Percentiles rank a stretch among this genome's conserved stretches.
Evolutionary conservation across 2,888 invertebrate genomes (phyloP).

Genomic region (Gandaritis pyraliata): DNA sequence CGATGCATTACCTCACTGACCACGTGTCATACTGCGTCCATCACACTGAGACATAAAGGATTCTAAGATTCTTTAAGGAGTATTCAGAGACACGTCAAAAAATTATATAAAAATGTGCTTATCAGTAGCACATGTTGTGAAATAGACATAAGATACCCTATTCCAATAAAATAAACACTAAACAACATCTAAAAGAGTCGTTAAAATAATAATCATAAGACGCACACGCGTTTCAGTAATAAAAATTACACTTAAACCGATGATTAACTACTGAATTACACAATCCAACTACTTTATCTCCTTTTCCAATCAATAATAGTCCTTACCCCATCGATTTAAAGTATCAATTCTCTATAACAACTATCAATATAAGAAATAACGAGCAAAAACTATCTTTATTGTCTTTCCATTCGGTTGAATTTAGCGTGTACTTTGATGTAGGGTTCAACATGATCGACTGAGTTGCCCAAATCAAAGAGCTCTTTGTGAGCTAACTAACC

Average conservation of each 20-base stretch:
- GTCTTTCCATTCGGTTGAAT: not conserved
- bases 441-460: slow-evolving; percentile 26
- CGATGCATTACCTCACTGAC: too few species aligned
- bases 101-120: too few species aligned
- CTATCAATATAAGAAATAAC: not conserved
- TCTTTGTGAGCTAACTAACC: slow-evolving; percentile 44
- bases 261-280: slow-evolving; percentile 43
- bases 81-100: too few species aligned
- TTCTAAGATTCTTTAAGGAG: too few species aligned
- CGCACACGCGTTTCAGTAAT: slow-evolving; percentile 35
- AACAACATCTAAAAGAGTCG: slow-evolving; percentile 25
- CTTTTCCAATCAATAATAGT: not conserved
- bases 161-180: slow-evolving; percentile 24
- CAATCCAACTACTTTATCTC: slow-evolving; percentile 27
- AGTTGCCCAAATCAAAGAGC: slow-evolving; percentile 41
- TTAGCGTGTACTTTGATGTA: slow-evolving; percentile 15
- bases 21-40: too few species aligned
- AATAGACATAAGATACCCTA: slow-evolving; percentile 4
- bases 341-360: slow-evolving; percentile 6
- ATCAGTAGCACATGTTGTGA: not conserved
- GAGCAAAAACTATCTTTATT: slow-evolving; percentile 7
- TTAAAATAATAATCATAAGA: slow-evolving; percentile 37
- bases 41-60: too few species aligned
- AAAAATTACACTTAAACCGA: slow-evolving; percentile 41
- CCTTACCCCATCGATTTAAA: slow-evolving; percentile 1